These are phyloP conservation scores for Bombus picipes DNA, from an alignment of 1,140 invertebrate genomes.

Conservation along the genomic window DNA sequence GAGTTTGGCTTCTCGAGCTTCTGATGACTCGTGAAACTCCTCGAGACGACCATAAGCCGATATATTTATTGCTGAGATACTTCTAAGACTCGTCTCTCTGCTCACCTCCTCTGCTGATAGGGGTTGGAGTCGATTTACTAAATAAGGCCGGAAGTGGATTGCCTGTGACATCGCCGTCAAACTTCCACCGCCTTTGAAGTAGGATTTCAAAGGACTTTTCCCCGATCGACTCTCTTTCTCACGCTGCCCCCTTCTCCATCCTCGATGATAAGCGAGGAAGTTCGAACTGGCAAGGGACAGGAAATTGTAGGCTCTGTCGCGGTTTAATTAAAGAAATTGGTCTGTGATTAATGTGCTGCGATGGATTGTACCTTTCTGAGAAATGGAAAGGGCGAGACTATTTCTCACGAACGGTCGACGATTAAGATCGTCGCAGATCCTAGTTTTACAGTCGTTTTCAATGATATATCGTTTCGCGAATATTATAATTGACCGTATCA, in stretches of 20 bases:
- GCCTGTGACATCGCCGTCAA: constrained; percentile 53
- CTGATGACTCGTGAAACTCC: constrained; percentile 65
- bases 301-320: constrained; percentile 3
- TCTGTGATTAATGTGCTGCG: constrained; percentile 1
- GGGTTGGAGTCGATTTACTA: constrained; percentile 60
- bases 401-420: neutral
- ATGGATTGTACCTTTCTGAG: neutral
- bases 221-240: constrained; percentile 5
- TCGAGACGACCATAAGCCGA: constrained; percentile 64
- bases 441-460: too few relatives aligned
- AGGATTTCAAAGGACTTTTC: constrained; percentile 53
- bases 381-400: neutral
- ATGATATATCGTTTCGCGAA: too few relatives aligned
- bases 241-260: too few relatives aligned
- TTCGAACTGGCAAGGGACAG: neutral
- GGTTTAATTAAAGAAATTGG: constrained; percentile 46
- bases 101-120: too few relatives aligned
- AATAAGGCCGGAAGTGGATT: constrained; percentile 65
- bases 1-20: constrained; percentile 58
- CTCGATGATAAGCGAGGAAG: constrained; percentile 4
- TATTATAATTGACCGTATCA: too few relatives aligned
- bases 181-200: constrained; percentile 56
- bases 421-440: too few relatives aligned
- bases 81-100: constrained; percentile 51
- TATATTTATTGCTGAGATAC: constrained; percentile 63